Conservation (phyloP, 2,797 vertebrate genomes). For the Mormyrops attenuatus region DNA sequence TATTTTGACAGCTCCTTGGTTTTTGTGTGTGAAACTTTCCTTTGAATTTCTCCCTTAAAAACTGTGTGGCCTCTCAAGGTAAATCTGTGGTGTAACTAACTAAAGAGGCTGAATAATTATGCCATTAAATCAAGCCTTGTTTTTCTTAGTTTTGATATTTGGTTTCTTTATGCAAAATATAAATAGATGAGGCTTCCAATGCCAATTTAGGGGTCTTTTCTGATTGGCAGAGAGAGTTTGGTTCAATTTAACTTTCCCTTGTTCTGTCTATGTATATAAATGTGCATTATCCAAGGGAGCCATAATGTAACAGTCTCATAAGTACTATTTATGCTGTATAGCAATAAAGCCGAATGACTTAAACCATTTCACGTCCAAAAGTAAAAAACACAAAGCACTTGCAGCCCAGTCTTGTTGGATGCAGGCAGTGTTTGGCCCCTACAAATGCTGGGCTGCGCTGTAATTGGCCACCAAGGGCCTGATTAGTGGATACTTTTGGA, state of each 20-base stretch:
- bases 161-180: neutral
- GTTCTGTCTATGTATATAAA: neutral
- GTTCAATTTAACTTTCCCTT: neutral
- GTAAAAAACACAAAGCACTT: neutral
- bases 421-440: slow-evolving; percentile 34
- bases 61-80: neutral
- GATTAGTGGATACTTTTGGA: slow-evolving; percentile 32
- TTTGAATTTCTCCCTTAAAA: neutral
- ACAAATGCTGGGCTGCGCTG: slow-evolving; percentile 26
- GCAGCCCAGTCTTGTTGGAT: neutral
- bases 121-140: neutral
- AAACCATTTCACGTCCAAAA: neutral
- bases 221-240: neutral
- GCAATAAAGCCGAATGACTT: neutral
- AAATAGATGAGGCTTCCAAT: neutral
- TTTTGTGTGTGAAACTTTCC: neutral
- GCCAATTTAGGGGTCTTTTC: neutral
- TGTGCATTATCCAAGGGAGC: neutral
- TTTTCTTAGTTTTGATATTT: neutral
- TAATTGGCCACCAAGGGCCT: slow-evolving; percentile 55
- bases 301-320: neutral
- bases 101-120: neutral
- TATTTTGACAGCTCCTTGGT: neutral
- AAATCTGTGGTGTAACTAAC: neutral
- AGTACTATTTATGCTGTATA: slow-evolving; percentile 6